Conservation (phyloP, 2,888 invertebrate genomes). For the Coleophora deauratella region DNA sequence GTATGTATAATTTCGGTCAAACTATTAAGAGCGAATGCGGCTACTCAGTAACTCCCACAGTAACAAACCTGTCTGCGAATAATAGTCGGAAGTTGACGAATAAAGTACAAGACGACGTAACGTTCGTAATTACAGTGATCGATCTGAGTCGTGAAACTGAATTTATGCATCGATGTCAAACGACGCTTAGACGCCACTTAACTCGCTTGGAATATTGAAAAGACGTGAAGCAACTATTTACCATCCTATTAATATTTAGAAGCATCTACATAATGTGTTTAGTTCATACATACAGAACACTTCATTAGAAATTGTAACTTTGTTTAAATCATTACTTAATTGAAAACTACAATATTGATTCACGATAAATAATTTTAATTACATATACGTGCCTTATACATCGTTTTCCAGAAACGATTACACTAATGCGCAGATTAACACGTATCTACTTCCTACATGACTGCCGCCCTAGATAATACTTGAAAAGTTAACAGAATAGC, state of each 20-base stretch:
- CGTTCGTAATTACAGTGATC: constrained; percentile 49
- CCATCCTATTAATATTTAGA: constrained; percentile 18
- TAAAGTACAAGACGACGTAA: constrained; percentile 40
- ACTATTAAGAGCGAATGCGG: too few species aligned
- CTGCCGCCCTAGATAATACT: too few species aligned
- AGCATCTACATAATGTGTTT: too few species aligned
- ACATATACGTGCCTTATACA: neutral
- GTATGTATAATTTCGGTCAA: too few species aligned
- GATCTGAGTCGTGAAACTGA: constrained; percentile 49
- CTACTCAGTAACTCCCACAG: constrained; percentile 46
- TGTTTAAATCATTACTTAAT: neutral
- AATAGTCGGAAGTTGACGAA: constrained; percentile 52
- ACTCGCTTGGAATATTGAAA: constrained; percentile 23
- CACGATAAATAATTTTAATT: neutral
- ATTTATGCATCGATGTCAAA: constrained; percentile 56
- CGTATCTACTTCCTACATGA: too few species aligned
- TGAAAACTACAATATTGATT: too few species aligned
- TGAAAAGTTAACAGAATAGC: too few species aligned
- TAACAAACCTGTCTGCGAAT: constrained; percentile 33
- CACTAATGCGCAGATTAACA: too few species aligned
- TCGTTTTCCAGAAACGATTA: too few species aligned
- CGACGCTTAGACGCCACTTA: constrained; percentile 34
- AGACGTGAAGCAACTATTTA: constrained; percentile 6
- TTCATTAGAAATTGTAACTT: too few species aligned
- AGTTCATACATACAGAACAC: too few species aligned